Evolutionary conservation across 2,888 invertebrate genomes (phyloP).

Genomic region (Drosophila tripunctata): DNA sequence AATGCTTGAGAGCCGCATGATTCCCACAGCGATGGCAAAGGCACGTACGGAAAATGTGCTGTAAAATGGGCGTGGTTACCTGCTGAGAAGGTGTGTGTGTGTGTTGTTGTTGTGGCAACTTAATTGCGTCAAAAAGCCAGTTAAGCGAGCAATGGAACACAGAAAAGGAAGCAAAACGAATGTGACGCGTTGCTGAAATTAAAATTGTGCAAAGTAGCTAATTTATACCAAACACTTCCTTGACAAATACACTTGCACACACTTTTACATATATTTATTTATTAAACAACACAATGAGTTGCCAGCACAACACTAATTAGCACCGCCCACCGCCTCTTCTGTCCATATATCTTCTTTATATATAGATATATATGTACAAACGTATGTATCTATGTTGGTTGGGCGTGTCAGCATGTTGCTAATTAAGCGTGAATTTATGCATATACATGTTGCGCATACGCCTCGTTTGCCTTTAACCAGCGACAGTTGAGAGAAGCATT

Average conservation of each 20-base stretch:
- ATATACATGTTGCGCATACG: conserved; percentile 76
- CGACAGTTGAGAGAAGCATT: conserved; percentile 29
- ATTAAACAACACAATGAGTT: conserved; percentile 48
- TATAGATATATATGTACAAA: not conserved
- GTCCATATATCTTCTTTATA: not conserved
- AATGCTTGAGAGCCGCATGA: conserved; percentile 29
- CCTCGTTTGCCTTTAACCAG: conserved; percentile 54
- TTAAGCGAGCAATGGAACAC: conserved; percentile 55
- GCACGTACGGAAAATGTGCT: conserved; percentile 53
- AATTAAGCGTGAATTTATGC: conserved; percentile 78
- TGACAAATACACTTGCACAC: not conserved
- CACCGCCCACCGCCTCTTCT: not conserved
- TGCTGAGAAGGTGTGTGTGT: conserved; percentile 1
- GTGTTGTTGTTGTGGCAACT: conserved; percentile 35
- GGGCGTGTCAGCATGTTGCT: conserved; percentile 32
- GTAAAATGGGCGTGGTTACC: conserved; percentile 22
- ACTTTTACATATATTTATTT: conserved; percentile 24
- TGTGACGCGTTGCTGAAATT: conserved; percentile 52
- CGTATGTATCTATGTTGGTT: conserved; percentile 3
- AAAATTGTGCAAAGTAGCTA: conserved; percentile 39
- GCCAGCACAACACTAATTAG: conserved; percentile 60
- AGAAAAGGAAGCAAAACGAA: conserved; percentile 27
- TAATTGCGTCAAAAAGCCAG: conserved; percentile 73
- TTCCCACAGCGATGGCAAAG: conserved; percentile 35
- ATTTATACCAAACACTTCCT: conserved; percentile 12